Base-by-base conservation (phyloP, 1,140 invertebrate species). In the Mya arenaria region DNA sequence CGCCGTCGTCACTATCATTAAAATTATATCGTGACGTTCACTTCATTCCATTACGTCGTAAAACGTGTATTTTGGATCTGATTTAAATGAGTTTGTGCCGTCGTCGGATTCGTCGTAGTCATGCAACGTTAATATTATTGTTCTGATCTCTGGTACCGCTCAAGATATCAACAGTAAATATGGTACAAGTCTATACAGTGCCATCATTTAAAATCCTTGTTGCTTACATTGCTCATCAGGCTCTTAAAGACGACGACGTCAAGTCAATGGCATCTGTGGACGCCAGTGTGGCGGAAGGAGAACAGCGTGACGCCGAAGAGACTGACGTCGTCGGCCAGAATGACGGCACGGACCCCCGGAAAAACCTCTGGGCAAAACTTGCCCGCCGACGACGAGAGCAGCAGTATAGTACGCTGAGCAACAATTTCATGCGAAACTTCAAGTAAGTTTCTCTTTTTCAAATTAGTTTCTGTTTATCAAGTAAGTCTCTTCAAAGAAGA, bases 361-460 rank as follows among this genome's bases (percentile, higher is more conserved):
- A 10, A 19, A 82, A 82, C 17, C 52, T 85, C 34, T 85, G 84
- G 81, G 15, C 10, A 0, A 84, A 87, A 23, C 32, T 87, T 28
- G 66, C 74, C 25, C 80, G 65, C 6, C 32, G 74, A 4, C 73
- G 83, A 48, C 56, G 68, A 8, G 32, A 73, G 41, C 79, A 73
- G 37, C 34, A 66, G 17, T 74, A 65, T 34, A 71, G 78, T 23
- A 85, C 86, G 0, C 73, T 87, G 28, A 84, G 82, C 63, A 39
- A 80, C 19, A 82, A 78, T 34, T 87, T 87, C 48, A 62, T 85
- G 6, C 66, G 74, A 37, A 87, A 87, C 60, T 87, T 82, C 36
- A 60, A 84, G 62, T 82, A 81, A 63, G n/a, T n/a, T n/a, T n/a
- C n/a, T n/a, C n/a, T n/a, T n/a, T n/a, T n/a, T n/a, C n/a, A 52